Conservation (phyloP, 1,140 invertebrate genomes). For the Aphelenchoides avenae region DNA sequence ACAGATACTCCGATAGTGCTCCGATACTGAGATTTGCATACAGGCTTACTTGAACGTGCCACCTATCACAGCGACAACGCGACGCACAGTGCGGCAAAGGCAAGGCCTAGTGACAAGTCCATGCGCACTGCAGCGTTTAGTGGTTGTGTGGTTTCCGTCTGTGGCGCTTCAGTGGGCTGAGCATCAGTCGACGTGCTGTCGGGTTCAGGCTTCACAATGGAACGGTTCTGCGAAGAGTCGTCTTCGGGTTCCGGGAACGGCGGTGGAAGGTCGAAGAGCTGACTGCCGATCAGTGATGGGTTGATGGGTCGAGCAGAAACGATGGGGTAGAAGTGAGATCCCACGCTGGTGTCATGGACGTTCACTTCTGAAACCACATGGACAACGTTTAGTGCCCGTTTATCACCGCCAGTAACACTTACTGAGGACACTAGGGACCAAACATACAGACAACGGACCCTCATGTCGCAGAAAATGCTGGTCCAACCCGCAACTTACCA, state of each 20-base stretch:
- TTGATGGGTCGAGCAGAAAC: conserved; percentile 43
- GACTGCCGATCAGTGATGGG: conserved; percentile 40
- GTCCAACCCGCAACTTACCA: conserved; percentile 41
- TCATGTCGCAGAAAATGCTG: not conserved
- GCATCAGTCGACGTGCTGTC: too few species aligned
- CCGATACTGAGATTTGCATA: too few species aligned
- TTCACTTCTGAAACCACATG: conserved; percentile 38
- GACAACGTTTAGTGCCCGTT: conserved; percentile 1
- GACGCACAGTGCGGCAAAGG: too few species aligned
- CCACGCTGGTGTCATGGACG: conserved; percentile 39
- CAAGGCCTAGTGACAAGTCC: too few species aligned
- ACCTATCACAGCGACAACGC: too few species aligned
- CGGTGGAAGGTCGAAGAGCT: conserved; percentile 36
- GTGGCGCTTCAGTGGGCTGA: too few species aligned
- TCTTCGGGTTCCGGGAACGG: conserved; percentile 27
- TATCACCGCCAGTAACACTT: not conserved
- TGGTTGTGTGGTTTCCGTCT: too few species aligned
- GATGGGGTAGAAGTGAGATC: conserved; percentile 45
- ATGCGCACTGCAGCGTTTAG: too few species aligned
- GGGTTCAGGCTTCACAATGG: too few species aligned
- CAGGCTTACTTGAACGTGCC: too few species aligned
- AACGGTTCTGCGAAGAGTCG: too few species aligned
- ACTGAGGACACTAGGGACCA: not conserved
- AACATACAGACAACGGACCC: not conserved
- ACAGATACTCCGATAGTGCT: too few species aligned